Evolutionary conservation across 2,797 vertebrate species (phyloP).

Genomic region (Neosilurus hyrtlii): DNA sequence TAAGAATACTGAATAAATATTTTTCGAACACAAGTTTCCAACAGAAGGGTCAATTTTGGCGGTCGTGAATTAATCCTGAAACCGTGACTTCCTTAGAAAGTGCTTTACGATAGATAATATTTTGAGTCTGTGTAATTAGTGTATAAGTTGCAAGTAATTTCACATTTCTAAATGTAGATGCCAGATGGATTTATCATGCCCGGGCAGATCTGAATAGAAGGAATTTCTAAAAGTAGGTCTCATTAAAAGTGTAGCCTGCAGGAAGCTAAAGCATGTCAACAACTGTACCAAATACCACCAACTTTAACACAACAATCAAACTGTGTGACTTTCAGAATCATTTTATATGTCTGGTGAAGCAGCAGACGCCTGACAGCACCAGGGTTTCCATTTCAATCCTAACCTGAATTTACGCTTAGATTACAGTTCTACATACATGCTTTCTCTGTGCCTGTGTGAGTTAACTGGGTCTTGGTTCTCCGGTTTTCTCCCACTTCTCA

Average conservation of each 20-base stretch:
- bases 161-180: not conserved
- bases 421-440: not conserved
- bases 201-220: slow-evolving; percentile 23
- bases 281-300: not conserved
- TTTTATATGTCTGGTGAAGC: not conserved
- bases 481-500: not conserved
- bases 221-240: slow-evolving; percentile 21
- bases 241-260: slow-evolving; percentile 18
- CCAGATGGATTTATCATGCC: slow-evolving; percentile 2
- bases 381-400: not conserved
- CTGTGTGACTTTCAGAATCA: too few relatives aligned
- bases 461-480: not conserved
- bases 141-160: not conserved
- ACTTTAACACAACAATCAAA: not conserved
- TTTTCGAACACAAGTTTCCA: not conserved
- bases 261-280: not conserved
- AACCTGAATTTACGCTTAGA: not conserved
- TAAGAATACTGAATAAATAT: not conserved
- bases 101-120: too few relatives aligned
- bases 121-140: not conserved
- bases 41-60: not conserved
- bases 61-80: not conserved
- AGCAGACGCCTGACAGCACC: not conserved
- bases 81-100: not conserved
- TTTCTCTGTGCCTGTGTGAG: not conserved